Base-by-base conservation (phyloP, 1,140 invertebrate genomes). In the Sesamia nonagrioides region DNA sequence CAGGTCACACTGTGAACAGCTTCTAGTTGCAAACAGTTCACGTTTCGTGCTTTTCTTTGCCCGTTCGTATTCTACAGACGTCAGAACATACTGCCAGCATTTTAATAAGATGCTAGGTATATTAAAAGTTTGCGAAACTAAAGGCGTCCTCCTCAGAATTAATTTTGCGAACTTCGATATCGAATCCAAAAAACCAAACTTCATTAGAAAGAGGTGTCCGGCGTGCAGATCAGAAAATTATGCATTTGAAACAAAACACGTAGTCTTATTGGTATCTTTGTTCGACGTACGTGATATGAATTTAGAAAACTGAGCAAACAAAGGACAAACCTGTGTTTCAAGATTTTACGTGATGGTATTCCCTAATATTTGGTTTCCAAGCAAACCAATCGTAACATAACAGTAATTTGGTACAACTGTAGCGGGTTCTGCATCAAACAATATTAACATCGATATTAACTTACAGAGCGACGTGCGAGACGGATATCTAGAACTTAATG, bases 251-350 rank as follows among this genome's bases (percentile, higher is more conserved):
- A 80, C 76, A 80, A 78, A 85, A 80, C 85, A 88, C 80, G 80
- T 80, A 77, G 76, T 73, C 61, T 81, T 88, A 88, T 85, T 82
- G 81, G 85, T 86, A 84, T 84, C 82, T 81, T 81, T 75, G 82
- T 82, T 77, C 71, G 17, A 73, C 6, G 45, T 75, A 88, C 85
- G 87, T 85, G 85, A 84, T 80, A 18, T 2, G 87, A 84, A 86
- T 88, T 75, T 81, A 37, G 45, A 63, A 76, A 40, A 75, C 52
- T 61, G 74, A 85, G 80, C 74, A 83, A 84, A 86, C 84, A 84
- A 81, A 80, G 77, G 77, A 84, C 82, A 80, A 84, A 87, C 82
- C 86, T 87, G 84, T 79, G 76, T 63, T 69, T 79, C 79, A 77
- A 82, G 80, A 77, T 54, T 81, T 66, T 79, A 87, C 86, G 86